These are phyloP conservation scores for Propithecus perrieri DNA, from an alignment of 2,797 vertebrate species.

Conservation along the genomic window DNA sequence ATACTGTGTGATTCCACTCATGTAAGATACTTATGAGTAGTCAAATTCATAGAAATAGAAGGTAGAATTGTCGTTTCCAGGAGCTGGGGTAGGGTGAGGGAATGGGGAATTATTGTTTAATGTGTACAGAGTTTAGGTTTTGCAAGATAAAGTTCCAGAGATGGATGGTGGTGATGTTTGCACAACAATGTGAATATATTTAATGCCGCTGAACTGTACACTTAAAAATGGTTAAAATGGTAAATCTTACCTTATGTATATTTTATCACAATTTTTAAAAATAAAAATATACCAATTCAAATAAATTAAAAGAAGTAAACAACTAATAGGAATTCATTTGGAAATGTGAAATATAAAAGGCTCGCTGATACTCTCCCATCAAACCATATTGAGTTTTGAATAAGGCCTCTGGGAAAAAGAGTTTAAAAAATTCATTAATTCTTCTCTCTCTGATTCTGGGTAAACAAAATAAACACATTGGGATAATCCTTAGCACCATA, in stretches of 20 bases:
- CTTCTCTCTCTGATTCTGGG: background rate
- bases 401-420: background rate
- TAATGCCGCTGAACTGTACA: background rate
- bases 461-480: background rate
- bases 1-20: background rate
- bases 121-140: background rate
- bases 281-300: too few species aligned
- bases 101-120: background rate
- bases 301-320: background rate
- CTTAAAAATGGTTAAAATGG: background rate
- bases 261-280: background rate
- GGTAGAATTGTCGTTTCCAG: background rate
- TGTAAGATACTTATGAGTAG: background rate
- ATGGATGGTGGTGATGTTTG: background rate
- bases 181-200: background rate
- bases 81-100: background rate
- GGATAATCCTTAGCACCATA: background rate
- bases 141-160: background rate
- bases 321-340: background rate
- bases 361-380: background rate
- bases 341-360: background rate
- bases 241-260: background rate
- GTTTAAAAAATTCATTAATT: background rate
- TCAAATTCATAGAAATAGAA: background rate
- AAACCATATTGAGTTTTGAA: background rate